Evolutionary conservation across 2,797 vertebrate species (phyloP).

Genomic region (Arnoldichthys spilopterus): DNA sequence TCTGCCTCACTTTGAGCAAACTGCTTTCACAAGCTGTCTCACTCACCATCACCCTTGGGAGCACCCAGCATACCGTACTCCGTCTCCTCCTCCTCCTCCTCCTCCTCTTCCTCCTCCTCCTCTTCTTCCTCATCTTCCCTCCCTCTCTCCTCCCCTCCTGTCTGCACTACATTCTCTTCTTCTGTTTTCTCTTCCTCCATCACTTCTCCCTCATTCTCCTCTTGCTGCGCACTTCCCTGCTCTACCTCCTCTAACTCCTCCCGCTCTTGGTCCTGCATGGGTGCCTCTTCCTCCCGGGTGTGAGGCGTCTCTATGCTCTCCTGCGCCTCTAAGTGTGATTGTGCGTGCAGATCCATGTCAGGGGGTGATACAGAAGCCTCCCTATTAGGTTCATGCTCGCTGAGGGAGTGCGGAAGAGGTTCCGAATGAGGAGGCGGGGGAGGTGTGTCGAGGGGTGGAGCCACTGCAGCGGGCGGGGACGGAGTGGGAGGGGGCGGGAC

Average conservation of each 20-base stretch:
- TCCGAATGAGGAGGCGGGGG: slow-evolving; percentile 66
- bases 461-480: slow-evolving; percentile 62
- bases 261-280: background rate
- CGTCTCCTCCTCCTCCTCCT: slow-evolving; percentile 39
- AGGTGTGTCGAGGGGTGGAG: slow-evolving; percentile 62
- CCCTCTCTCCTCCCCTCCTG: slow-evolving; percentile 27
- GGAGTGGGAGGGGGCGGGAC: slow-evolving; percentile 65
- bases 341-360: slow-evolving; percentile 34
- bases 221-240: slow-evolving; percentile 44
- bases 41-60: slow-evolving; percentile 68
- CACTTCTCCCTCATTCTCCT: slow-evolving; percentile 39
- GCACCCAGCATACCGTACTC: slow-evolving; percentile 54
- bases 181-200: slow-evolving; percentile 34
- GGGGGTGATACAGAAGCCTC: slow-evolving; percentile 43
- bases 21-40: background rate
- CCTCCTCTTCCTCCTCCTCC: slow-evolving; percentile 35
- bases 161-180: slow-evolving; percentile 43
- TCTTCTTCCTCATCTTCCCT: slow-evolving; percentile 37
- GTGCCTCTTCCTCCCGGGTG: slow-evolving; percentile 48
- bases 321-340: slow-evolving; percentile 41
- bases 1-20: too few relatives aligned
- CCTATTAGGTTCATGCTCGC: slow-evolving; percentile 43
- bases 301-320: slow-evolving; percentile 47
- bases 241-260: slow-evolving; percentile 36
- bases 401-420: slow-evolving; percentile 52